Base-by-base conservation (phyloP, 2,888 invertebrate genomes). In the Spodoptera exigua region DNA sequence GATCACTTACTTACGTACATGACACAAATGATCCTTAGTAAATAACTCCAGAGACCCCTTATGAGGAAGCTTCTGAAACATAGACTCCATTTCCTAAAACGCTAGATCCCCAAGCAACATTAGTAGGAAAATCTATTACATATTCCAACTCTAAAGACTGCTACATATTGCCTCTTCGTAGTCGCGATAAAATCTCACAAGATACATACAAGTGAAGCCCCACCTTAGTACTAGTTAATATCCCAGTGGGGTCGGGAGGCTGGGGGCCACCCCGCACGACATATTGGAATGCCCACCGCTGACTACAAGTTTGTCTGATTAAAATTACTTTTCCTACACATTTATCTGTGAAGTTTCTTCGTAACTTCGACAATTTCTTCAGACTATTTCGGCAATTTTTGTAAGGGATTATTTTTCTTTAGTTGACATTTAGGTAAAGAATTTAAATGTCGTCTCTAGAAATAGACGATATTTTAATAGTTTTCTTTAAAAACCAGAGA, bases 241-340 rank as follows among this genome's bases (percentile, higher is more conserved):
- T 57, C 58, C 58, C 62, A 43, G 55, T 55, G 60, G 70, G 65
- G 57, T 41, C 34, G 44, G 47, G 60, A 54, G 46, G 56, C 21
- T 36, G 27, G 40, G 34, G 43, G 12, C 16, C n/a, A 55, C 46
- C 67, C 59, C 54, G 40, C 51, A 60, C 60, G 68, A 74, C 62
- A 65, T 74, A 74, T 68, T 68, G 71, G 63, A 70, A 70, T 65
- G 67, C 58, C 64, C 62, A 62, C 59, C 56, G 39, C 54, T 58
- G 49, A 40, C 58, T 46, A 67, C 64, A 61, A 73, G 66, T 70
- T 66, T 39, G 49, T 44, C 70, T 73, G 66, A 73, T 73, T 73
- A 73, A 73, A 73, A 73, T 73, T 69, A 73, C 62, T 66, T 73
- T 65, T 56, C 41, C 47, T 27, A 43, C 62, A 54, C 51, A 44